phyloP scores from a whole-genome alignment of 2,797 vertebrate genomes.

The Pelochelys cantorii region DNA sequence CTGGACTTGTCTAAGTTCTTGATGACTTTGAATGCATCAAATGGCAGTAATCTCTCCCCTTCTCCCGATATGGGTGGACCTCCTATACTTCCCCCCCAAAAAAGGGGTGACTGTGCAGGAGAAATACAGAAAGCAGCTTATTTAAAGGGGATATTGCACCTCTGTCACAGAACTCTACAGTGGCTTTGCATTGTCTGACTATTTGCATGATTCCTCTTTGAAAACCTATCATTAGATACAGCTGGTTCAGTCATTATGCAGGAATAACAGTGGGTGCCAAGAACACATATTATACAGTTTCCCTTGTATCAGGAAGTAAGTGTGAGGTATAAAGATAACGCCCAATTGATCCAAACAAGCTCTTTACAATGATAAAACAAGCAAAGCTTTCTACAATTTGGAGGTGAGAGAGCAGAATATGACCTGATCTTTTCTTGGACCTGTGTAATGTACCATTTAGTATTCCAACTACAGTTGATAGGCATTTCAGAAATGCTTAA shows the following conservation, averaged over 20 bases:
- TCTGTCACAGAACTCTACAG: neutral
- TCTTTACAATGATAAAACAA: neutral
- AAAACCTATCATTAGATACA: neutral
- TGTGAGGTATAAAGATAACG: neutral
- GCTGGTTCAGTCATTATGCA: neutral
- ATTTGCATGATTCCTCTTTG: neutral
- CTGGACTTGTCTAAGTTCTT: neutral
- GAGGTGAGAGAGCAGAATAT: neutral
- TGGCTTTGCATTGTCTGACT: neutral
- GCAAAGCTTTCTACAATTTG: neutral
- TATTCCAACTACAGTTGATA: neutral
- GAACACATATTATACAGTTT: neutral
- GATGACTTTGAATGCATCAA: neutral
- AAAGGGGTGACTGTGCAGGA: neutral
- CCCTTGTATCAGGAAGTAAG: neutral
- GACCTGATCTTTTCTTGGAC: neutral
- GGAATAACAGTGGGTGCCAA: neutral
- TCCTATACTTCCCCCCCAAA: neutral
- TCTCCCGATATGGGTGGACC: neutral
- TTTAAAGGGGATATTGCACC: neutral
- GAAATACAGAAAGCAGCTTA: neutral
- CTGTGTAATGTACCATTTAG: neutral
- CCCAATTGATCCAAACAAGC: neutral
- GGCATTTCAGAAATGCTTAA: neutral
- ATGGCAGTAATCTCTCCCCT: neutral